These are phyloP conservation scores for Colaptes auratus DNA, from an alignment of 2,113 vertebrate species.

Conservation along the genomic window DNA sequence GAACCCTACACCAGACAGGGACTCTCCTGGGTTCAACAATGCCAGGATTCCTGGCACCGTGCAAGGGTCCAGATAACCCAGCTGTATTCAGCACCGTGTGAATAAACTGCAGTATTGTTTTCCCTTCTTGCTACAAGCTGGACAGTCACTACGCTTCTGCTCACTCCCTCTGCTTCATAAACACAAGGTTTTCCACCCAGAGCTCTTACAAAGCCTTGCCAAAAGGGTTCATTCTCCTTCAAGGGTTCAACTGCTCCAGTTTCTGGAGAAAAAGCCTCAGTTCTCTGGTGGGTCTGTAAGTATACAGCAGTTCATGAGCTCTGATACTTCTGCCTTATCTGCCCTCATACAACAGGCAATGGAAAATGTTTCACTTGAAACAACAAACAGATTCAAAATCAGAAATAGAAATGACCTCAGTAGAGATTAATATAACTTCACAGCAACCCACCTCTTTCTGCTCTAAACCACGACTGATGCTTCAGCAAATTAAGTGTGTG, in stretches of 20 bases:
- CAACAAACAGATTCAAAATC: constrained; percentile 57
- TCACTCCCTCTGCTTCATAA: not conserved
- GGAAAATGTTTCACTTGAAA: constrained; percentile 65
- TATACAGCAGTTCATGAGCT: not conserved
- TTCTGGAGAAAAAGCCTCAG: constrained; percentile 33
- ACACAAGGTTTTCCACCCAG: not conserved
- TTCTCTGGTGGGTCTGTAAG: constrained; percentile 6
- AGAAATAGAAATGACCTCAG: constrained; percentile 63
- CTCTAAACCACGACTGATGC: not conserved
- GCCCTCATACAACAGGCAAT: constrained; percentile 34
- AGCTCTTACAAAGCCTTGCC: constrained; percentile 18
- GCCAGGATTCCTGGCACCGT: not conserved
- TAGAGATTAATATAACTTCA: constrained; percentile 38
- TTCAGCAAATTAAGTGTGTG: not conserved
- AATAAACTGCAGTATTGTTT: not conserved
- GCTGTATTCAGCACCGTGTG: not conserved
- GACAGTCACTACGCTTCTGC: not conserved
- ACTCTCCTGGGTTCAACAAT: not conserved
- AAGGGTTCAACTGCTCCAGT: constrained; percentile 17
- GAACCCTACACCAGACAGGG: not conserved
- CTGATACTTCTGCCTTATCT: constrained; percentile 52
- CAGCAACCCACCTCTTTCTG: constrained; percentile 18
- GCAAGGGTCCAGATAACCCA: not conserved
- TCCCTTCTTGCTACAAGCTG: not conserved
- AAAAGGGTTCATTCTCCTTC: constrained; percentile 44